These are phyloP conservation scores for Papilio elwesi DNA, from an alignment of 2,888 invertebrate species.

Conservation along the genomic window DNA sequence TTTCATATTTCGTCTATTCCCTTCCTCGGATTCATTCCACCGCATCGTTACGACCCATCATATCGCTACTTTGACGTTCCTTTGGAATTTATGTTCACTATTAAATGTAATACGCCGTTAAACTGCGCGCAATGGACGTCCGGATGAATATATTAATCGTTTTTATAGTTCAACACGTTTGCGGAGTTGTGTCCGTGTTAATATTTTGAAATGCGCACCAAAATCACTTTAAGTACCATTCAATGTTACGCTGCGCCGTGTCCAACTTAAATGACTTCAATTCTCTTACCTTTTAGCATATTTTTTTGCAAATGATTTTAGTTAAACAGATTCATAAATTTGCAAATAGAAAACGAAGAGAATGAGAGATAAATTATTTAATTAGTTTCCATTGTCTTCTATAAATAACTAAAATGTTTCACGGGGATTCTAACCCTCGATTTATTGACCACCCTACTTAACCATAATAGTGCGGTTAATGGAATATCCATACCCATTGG, in stretches of 20 bases:
- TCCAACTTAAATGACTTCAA: neutral
- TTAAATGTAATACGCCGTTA: constrained; percentile 14
- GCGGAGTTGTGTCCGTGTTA: neutral
- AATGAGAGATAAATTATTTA: neutral
- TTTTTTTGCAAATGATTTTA: too few relatives aligned
- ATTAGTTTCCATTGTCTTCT: neutral
- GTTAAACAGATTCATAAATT: too few relatives aligned
- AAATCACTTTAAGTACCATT: neutral
- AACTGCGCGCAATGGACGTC: constrained; percentile 22
- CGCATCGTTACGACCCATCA: constrained; percentile 21
- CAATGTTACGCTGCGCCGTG: neutral
- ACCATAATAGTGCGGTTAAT: neutral
- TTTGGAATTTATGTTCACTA: constrained; percentile 15
- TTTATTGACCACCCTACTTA: neutral
- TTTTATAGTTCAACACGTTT: constrained; percentile 9
- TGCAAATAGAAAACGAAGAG: neutral
- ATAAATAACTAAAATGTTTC: neutral
- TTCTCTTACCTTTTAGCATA: too few relatives aligned
- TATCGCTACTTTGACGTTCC: constrained; percentile 19
- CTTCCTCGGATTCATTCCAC: constrained; percentile 5
- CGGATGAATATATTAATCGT: constrained; percentile 29
- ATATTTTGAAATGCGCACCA: neutral
- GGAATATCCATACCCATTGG: neutral
- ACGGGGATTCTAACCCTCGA: neutral
- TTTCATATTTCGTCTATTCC: constrained; percentile 5